Conservation (phyloP, 2,113 vertebrate species). For the Variabilichromis moorii region DNA sequence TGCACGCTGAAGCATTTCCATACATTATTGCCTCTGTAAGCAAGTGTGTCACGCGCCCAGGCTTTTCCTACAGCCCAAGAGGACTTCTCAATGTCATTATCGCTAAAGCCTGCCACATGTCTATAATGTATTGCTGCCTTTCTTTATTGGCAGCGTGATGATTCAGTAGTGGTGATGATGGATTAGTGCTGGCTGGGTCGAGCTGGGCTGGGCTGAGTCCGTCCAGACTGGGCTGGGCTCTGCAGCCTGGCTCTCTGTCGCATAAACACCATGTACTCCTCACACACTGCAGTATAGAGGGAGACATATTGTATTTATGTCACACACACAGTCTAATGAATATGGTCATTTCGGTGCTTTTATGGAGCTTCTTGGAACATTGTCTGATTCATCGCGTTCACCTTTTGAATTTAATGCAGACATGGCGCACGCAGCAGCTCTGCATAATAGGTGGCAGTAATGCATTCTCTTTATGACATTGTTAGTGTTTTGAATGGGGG, state of each 20-base stretch:
- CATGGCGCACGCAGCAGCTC: not conserved
- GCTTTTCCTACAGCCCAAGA: conserved; percentile 63
- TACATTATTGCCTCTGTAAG: conserved; percentile 71
- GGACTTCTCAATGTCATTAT: conserved; percentile 74
- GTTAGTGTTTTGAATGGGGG: conserved; percentile 24
- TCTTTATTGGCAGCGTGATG: conserved; percentile 69
- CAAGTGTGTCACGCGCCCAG: conserved; percentile 53
- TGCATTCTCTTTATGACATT: conserved; percentile 18
- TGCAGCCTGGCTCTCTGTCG: conserved; percentile 45
- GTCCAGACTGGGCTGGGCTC: conserved; percentile 50
- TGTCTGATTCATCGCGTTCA: conserved; percentile 21
- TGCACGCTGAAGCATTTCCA: conserved; percentile 54
- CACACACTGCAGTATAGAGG: conserved; percentile 29
- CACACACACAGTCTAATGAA: conserved; percentile 42
- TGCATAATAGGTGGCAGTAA: conserved; percentile 3
- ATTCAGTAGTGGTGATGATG: conserved; percentile 73
- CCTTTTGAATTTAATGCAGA: conserved; percentile 19
- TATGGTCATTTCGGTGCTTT: conserved; percentile 32
- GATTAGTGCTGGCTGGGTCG: conserved; percentile 58
- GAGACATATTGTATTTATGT: conserved; percentile 49
- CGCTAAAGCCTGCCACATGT: conserved; percentile 67
- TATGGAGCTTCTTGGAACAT: conserved; percentile 32
- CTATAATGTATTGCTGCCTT: conserved; percentile 71
- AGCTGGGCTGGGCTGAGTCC: conserved; percentile 39
- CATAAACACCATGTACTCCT: conserved; percentile 47